A percentile compares a stretch with the other conserved stretches of the same genome.
Evolutionary conservation across 2,888 invertebrate species (phyloP).

Genomic region (Panopea generosa): DNA sequence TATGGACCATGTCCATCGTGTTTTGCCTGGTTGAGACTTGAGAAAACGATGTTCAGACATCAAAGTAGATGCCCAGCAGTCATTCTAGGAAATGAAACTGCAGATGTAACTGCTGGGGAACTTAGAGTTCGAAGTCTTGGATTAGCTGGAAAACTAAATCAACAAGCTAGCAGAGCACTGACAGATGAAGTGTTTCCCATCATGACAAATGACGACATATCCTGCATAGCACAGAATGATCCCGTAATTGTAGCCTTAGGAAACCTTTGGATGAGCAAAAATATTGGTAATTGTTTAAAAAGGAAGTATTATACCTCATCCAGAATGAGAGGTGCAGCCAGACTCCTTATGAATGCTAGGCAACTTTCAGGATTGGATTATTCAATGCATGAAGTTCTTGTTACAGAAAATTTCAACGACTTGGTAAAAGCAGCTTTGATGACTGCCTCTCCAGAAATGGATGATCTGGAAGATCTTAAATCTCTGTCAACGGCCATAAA

Average conservation of each 20-base stretch:
- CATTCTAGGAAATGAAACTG: background rate
- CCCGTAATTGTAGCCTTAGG: constrained; percentile 28
- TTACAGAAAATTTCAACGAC: constrained; percentile 34
- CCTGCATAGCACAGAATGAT: constrained; percentile 3
- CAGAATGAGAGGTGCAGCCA: constrained; percentile 44
- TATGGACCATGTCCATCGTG: constrained; percentile 58
- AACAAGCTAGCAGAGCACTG: constrained; percentile 24
- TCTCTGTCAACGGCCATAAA: constrained; percentile 58
- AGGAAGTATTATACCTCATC: constrained; percentile 51
- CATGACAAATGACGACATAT: constrained; percentile 46
- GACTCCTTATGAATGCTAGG: constrained; percentile 30
- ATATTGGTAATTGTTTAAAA: constrained; percentile 48
- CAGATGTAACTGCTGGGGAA: constrained; percentile 16
- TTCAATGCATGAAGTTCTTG: constrained; percentile 16
- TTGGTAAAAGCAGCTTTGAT: constrained; percentile 41
- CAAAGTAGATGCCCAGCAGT: constrained; percentile 9
- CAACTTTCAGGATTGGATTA: background rate
- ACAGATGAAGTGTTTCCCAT: constrained; percentile 46
- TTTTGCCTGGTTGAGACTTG: constrained; percentile 18
- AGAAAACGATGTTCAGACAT: constrained; percentile 18
- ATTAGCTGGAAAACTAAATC: constrained; percentile 30
- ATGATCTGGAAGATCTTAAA: constrained; percentile 55
- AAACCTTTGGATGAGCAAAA: constrained; percentile 50
- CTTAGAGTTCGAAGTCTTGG: constrained; percentile 37
- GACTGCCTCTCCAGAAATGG: constrained; percentile 43